Evolutionary conservation across 2,113 vertebrate species (phyloP), one percentile per base, ranked within the genome.

Genomic region (Chaetops frenatus): DNA sequence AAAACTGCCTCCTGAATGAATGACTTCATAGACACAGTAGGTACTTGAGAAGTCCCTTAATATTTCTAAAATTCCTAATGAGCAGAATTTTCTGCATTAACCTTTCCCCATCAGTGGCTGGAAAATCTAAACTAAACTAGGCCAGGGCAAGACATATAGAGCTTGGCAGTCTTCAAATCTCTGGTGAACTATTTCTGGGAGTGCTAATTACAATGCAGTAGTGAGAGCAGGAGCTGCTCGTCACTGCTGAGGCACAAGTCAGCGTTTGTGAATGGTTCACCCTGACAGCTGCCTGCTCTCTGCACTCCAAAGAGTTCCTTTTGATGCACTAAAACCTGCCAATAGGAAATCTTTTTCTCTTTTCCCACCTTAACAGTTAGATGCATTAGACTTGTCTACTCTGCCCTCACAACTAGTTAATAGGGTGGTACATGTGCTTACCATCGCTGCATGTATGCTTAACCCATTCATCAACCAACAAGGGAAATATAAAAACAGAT

Each of bases 161-260:
- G 27, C 31, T 86, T 92, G 79, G 60, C 81, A 84, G 45, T 70
- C 48, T 88, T 88, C 74, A 96, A 87, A 94, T 85, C 87, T 92
- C 91, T 82, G 80, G 66, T 90, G 86, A 95, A 90, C 78, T 90
- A 47, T 91, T 95, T 93, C 57, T 88, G 61, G 36, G 64, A 94
- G 36, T 61, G 64, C 69, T 94, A 95, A 96, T 97, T 95, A 93
- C n/a, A 21, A 81, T 81, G 78, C 70, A 81, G 36, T 38, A 88
- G 57, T 79, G 54, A 95, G 53, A 92, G 53, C 31, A 72, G 53
- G 58, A 77, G 76, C 67, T 82, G 67, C 50, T 86, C 35, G 35
- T 86, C 81, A 56, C 51, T 76, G 74, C 58, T 64, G 73, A 92
- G 80, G 25, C 33, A 47, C 60, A 90, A 92, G 70, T 92, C 76